phyloP scores from a whole-genome alignment of 2,797 vertebrate species.

The Odontamblyopus lacepedii region DNA sequence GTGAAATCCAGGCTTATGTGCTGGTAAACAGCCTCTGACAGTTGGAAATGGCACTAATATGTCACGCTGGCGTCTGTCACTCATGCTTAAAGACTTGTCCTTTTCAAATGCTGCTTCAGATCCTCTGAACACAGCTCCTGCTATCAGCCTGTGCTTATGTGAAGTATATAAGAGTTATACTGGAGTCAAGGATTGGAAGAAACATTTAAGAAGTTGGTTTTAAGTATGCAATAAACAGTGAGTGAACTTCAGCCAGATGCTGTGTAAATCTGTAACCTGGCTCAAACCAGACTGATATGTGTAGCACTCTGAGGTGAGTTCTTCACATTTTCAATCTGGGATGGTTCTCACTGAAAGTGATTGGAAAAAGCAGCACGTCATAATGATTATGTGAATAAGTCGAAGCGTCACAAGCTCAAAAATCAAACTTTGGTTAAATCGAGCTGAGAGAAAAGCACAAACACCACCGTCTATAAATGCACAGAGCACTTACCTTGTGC shows the following conservation, averaged over 20 bases:
- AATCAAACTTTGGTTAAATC: too few relatives aligned
- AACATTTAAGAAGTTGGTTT: neutral
- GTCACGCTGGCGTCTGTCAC: constrained; percentile 57
- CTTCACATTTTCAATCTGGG: too few relatives aligned
- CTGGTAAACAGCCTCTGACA: constrained; percentile 64
- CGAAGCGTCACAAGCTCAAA: too few relatives aligned
- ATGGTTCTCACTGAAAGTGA: too few relatives aligned
- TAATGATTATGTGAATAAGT: too few relatives aligned
- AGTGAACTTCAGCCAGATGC: neutral
- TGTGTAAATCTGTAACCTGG: too few relatives aligned
- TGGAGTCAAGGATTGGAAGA: neutral
- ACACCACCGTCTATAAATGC: too few relatives aligned
- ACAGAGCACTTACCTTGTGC: too few relatives aligned
- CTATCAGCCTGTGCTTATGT: constrained; percentile 1
- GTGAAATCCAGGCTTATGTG: constrained; percentile 53
- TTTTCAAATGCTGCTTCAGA: constrained; percentile 46
- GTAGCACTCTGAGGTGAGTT: too few relatives aligned
- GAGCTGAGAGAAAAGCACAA: too few relatives aligned
- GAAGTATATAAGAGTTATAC: neutral
- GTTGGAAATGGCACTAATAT: constrained; percentile 53
- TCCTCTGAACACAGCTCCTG: constrained; percentile 15
- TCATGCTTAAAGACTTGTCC: constrained; percentile 59
- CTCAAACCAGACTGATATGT: too few relatives aligned
- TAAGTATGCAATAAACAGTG: neutral
- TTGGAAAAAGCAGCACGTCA: too few relatives aligned